These are phyloP conservation scores for Caenorhabditis sulstoni DNA, from an alignment of 2,888 invertebrate genomes.

Conservation along the genomic window DNA sequence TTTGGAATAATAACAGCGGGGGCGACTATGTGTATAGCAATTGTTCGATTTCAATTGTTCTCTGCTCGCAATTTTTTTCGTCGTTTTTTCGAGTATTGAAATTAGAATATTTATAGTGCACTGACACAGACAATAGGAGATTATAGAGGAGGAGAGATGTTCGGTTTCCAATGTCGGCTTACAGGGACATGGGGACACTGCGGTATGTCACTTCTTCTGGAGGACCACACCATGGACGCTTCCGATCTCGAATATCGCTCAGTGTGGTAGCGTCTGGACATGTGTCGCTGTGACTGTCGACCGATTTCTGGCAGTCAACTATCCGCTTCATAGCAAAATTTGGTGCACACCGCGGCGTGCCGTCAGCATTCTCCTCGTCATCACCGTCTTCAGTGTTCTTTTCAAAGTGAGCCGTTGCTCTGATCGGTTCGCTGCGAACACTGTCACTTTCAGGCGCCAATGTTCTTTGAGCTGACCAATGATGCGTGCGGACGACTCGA, in stretches of 20 bases:
- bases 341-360: conserved; percentile 75
- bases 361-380: conserved; percentile 65
- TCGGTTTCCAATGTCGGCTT: background rate
- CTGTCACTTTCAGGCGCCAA: conserved; percentile 65
- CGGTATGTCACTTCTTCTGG: conserved; percentile 78
- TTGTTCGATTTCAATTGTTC: too few species aligned
- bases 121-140: background rate
- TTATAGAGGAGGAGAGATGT: background rate
- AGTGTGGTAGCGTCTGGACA: conserved; percentile 78
- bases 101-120: background rate
- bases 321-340: conserved; percentile 75
- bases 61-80: background rate
- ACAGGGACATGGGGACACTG: conserved; percentile 54
- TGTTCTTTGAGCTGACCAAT: conserved; percentile 72
- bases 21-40: background rate
- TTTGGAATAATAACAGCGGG: background rate
- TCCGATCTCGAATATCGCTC: conserved; percentile 75
- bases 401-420: conserved; percentile 64
- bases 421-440: background rate
- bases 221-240: conserved; percentile 72
- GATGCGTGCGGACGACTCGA: conserved; percentile 73
- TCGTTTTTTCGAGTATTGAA: background rate
- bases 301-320: conserved; percentile 76
- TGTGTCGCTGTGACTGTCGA: conserved; percentile 79
- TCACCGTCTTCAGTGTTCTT: conserved; percentile 70